phyloP scores from a whole-genome alignment of 2,113 vertebrate species.

The Sclerurus mexicanus region DNA sequence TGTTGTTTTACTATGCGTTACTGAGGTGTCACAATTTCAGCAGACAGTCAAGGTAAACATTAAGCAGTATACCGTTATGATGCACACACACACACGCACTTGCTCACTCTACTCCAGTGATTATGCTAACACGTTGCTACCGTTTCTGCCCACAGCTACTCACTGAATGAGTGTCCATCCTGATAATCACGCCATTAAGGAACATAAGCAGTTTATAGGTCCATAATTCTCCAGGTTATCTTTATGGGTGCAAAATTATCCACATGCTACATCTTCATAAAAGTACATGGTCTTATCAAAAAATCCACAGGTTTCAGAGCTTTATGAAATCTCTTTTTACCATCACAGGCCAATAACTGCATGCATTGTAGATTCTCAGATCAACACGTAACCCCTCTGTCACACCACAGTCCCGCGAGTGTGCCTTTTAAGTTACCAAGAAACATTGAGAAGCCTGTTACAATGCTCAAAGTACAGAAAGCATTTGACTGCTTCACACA shows the following conservation, averaged over 20 bases:
- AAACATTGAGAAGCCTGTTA: neutral
- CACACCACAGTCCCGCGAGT: fast-evolving
- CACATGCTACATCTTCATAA: neutral
- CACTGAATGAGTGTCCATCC: neutral
- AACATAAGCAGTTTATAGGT: neutral
- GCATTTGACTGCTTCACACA: neutral
- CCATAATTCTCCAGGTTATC: neutral
- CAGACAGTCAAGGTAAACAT: neutral
- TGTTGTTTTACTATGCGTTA: neutral
- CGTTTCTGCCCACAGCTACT: neutral
- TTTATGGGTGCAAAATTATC: neutral
- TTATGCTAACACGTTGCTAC: neutral
- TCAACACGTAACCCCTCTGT: neutral
- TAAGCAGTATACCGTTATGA: neutral
- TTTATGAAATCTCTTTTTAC: neutral
- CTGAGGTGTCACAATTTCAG: fast-evolving
- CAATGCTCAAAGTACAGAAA: neutral
- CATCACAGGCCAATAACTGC: neutral
- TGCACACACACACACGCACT: neutral
- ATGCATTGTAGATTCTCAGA: neutral
- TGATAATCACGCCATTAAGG: neutral
- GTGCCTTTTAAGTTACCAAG: neutral
- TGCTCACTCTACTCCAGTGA: neutral
- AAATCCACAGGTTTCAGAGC: neutral
- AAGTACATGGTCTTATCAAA: neutral